These are phyloP conservation scores for Cinclus mexicanus DNA, from an alignment of 2,113 vertebrate genomes.

Conservation along the genomic window DNA sequence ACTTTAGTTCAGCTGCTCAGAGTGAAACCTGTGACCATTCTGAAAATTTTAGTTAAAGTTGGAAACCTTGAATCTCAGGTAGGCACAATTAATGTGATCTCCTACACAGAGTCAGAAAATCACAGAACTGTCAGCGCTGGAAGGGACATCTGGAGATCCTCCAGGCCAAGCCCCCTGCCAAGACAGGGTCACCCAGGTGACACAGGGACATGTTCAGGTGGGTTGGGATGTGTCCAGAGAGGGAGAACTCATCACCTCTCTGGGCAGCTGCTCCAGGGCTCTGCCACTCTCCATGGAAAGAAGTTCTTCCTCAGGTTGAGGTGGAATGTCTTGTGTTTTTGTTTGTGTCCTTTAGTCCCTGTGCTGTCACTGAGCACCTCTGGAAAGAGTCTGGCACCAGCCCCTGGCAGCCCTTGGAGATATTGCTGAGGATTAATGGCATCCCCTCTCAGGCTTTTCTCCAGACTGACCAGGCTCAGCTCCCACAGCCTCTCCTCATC, in stretches of 20 bases:
- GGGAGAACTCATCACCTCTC: neutral
- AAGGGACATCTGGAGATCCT: neutral
- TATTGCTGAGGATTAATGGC: rapidly evolving
- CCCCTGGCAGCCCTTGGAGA: neutral
- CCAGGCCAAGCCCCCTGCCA: rapidly evolving
- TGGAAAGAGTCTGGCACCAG: neutral
- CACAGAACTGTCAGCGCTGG: neutral
- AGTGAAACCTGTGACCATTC: neutral
- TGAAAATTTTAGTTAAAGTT: neutral
- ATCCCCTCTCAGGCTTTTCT: neutral
- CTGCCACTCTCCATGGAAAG: neutral
- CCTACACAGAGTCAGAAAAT: neutral
- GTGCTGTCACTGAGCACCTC: neutral
- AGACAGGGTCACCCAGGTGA: neutral
- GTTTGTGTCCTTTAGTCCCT: neutral
- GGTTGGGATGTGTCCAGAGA: neutral
- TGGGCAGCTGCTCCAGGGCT: neutral
- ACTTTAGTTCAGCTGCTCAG: neutral
- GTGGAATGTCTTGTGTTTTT: rapidly evolving
- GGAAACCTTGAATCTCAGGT: neutral
- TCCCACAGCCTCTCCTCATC: neutral
- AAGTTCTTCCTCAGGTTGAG: rapidly evolving
- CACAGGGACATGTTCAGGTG: too few species aligned
- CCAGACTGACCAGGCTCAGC: neutral
- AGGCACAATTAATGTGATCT: neutral